These are phyloP conservation scores for Noctua comes DNA, from an alignment of 2,888 invertebrate genomes.

Conservation along the genomic window DNA sequence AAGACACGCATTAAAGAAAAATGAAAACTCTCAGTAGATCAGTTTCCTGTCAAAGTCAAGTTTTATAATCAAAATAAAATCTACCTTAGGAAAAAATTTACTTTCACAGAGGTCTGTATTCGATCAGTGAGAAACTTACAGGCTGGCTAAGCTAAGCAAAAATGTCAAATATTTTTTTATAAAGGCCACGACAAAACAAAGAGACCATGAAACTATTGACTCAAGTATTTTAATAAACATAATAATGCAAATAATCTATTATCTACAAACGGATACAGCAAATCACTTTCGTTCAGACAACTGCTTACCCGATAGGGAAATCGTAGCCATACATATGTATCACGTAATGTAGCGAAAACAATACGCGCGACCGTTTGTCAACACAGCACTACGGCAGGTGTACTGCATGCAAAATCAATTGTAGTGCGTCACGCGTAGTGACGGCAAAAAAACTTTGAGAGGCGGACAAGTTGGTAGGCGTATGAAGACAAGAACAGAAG, in stretches of 20 bases:
- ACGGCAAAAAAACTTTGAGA: slow-evolving; percentile 38
- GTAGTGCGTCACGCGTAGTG: slow-evolving; percentile 32
- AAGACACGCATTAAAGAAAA: no score
- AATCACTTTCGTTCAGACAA: slow-evolving; percentile 52
- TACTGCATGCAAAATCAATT: slow-evolving; percentile 54
- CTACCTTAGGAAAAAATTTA: no score
- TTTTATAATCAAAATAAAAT: no score
- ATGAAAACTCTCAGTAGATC: no score
- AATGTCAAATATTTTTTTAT: background rate
- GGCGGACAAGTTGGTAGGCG: background rate
- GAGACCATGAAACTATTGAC: background rate
- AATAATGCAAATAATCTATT: slow-evolving; percentile 27
- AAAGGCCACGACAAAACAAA: background rate
- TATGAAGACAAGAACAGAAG: slow-evolving; percentile 21
- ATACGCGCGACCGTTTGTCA: slow-evolving; percentile 54
- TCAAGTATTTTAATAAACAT: background rate
- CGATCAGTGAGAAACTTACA: background rate
- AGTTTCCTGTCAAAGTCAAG: no score
- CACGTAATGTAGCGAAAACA: slow-evolving; percentile 60
- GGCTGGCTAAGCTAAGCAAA: background rate
- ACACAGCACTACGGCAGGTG: slow-evolving; percentile 59
- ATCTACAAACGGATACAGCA: slow-evolving; percentile 45
- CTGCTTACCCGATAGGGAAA: slow-evolving; percentile 44
- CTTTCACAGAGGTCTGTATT: background rate
- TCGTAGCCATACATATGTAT: slow-evolving; percentile 45